A percentile compares a stretch with the other conserved stretches of the same genome.
phyloP scores from a whole-genome alignment of 2,113 vertebrate genomes.

The Australoheros scitulus region DNA sequence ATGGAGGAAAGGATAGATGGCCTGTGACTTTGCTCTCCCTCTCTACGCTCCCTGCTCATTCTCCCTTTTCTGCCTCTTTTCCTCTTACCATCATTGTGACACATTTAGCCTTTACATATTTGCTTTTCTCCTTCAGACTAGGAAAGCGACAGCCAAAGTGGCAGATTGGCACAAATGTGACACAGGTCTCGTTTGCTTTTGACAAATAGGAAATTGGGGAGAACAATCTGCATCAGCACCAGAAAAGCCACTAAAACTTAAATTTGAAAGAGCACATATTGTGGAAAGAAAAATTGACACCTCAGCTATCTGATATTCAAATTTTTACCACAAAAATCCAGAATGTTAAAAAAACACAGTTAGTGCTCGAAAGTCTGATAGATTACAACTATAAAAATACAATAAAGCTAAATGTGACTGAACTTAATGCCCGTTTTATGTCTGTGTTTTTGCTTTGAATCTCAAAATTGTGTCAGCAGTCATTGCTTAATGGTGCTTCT shows the following conservation, averaged over 20 bases:
- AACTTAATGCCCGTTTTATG: conserved; percentile 36
- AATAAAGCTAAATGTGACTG: conserved; percentile 39
- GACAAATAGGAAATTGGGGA: conserved; percentile 13
- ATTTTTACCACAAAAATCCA: too few species aligned
- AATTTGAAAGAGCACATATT: conserved; percentile 1
- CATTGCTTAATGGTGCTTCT: conserved; percentile 36
- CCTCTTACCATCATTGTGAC: conserved; percentile 37
- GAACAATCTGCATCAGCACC: not conserved
- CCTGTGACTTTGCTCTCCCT: conserved; percentile 12
- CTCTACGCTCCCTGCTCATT: not conserved
- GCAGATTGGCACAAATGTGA: conserved; percentile 38
- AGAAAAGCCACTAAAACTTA: conserved; percentile 4
- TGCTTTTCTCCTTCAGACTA: conserved; percentile 28
- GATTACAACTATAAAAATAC: conserved; percentile 24
- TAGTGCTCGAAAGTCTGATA: not conserved
- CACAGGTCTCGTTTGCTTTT: conserved; percentile 40
- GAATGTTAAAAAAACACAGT: not conserved
- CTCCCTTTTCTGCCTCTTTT: not conserved
- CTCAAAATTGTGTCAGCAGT: conserved; percentile 52
- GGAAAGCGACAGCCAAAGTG: conserved; percentile 7
- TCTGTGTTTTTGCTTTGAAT: conserved; percentile 41
- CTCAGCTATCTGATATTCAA: not conserved
- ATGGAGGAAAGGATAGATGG: conserved; percentile 31
- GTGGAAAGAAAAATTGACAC: conserved; percentile 2
- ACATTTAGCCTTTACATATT: conserved; percentile 43